Conservation (phyloP, 1,140 invertebrate species). For the Anthonomus grandis region DNA sequence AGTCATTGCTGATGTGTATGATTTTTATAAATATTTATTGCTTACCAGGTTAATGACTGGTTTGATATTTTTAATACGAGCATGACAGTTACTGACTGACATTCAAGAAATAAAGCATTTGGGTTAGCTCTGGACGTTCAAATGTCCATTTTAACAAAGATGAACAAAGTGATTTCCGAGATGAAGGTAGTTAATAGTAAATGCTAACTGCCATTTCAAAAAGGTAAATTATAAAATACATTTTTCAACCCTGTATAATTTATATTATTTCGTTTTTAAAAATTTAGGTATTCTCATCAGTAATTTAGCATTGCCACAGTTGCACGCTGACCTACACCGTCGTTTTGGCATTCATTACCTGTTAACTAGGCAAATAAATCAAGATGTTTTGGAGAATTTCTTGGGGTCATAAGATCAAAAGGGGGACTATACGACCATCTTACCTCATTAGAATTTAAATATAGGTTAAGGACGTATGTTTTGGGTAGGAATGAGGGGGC, state of each 20-base stretch:
- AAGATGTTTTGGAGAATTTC: too few relatives aligned
- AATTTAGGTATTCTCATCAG: too few relatives aligned
- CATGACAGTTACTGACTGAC: not conserved
- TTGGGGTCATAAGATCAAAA: too few relatives aligned
- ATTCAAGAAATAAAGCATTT: slow-evolving; percentile 8
- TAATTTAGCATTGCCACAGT: too few relatives aligned
- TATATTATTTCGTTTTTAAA: too few relatives aligned
- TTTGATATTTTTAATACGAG: slow-evolving; percentile 22
- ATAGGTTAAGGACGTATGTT: slow-evolving; percentile 18
- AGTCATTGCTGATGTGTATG: not conserved
- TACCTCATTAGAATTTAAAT: too few relatives aligned
- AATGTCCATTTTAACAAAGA: not conserved
- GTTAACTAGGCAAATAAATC: too few relatives aligned
- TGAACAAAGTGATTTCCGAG: not conserved
- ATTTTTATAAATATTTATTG: not conserved
- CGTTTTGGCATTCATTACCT: too few relatives aligned
- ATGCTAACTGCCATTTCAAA: slow-evolving; percentile 13
- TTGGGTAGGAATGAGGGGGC: slow-evolving; percentile 22
- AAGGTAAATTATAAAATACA: slow-evolving; percentile 3
- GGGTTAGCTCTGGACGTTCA: slow-evolving; percentile 7
- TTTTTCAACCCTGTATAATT: too few relatives aligned
- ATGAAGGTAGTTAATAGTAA: slow-evolving; percentile 3
- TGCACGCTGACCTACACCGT: too few relatives aligned
- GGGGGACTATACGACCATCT: too few relatives aligned
- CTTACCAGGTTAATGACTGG: slow-evolving; percentile 24